These are phyloP conservation scores for Elephantulus edwardii DNA, from an alignment of 2,113 vertebrate genomes.

Conservation along the genomic window DNA sequence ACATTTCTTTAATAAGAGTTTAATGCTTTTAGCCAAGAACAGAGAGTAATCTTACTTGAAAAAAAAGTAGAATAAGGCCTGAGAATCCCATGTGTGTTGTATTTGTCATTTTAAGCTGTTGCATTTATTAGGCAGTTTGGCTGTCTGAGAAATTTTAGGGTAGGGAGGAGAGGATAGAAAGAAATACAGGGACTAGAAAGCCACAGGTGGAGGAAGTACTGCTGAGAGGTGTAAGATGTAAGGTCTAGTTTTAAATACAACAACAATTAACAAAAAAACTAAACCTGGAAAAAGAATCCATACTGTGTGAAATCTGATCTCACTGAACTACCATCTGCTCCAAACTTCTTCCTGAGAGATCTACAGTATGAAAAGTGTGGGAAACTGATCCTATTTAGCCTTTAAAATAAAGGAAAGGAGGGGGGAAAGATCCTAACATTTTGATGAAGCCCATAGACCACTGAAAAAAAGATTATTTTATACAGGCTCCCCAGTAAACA, in stretches of 20 bases:
- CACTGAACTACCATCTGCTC: constrained; percentile 20
- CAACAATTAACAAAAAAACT: no score
- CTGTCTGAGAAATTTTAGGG: background rate
- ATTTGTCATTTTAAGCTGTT: background rate
- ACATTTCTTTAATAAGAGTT: background rate
- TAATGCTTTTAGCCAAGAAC: background rate
- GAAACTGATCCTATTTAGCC: background rate
- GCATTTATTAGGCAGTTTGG: constrained; percentile 46
- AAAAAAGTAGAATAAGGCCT: background rate
- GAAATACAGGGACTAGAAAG: constrained; percentile 61
- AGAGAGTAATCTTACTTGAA: background rate
- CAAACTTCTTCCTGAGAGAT: constrained; percentile 28
- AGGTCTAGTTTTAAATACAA: background rate
- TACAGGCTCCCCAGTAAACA: background rate
- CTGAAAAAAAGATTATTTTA: background rate
- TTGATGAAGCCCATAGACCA: background rate
- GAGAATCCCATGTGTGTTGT: background rate
- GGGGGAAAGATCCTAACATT: background rate
- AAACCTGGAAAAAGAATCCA: constrained; percentile 13
- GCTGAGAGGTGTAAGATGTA: constrained; percentile 34
- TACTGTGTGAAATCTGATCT: constrained; percentile 17
- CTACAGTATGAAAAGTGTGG: background rate
- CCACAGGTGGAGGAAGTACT: constrained; percentile 41
- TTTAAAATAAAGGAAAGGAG: background rate
- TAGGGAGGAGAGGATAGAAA: background rate